These are phyloP conservation scores for Tapirus terrestris DNA, from an alignment of 2,113 vertebrate genomes.

Conservation along the genomic window DNA sequence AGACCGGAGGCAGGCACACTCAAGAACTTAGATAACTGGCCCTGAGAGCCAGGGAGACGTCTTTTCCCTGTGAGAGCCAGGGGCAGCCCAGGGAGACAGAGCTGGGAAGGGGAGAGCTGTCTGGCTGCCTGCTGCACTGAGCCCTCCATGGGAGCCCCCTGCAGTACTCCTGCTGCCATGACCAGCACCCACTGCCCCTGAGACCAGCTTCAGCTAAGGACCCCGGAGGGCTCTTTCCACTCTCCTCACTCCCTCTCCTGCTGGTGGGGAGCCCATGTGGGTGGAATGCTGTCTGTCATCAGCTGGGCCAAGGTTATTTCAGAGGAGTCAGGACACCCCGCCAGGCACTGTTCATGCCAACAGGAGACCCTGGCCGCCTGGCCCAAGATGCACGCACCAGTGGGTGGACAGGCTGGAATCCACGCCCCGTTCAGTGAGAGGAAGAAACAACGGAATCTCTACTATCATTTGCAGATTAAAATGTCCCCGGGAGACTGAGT, in stretches of 20 bases:
- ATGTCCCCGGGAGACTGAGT: no score
- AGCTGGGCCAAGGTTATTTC: no score
- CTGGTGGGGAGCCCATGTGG: no score
- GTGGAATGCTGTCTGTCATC: background rate
- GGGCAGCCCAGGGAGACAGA: background rate
- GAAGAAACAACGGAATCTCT: background rate
- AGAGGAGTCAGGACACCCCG: no score
- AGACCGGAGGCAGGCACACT: background rate
- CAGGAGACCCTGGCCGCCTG: background rate
- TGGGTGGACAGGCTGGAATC: background rate
- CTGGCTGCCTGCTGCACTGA: background rate
- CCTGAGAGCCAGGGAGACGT: background rate
- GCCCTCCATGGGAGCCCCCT: background rate
- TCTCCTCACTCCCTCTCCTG: background rate
- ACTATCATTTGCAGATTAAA: background rate
- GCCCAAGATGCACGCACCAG: background rate
- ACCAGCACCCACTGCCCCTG: background rate
- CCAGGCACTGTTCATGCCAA: background rate
- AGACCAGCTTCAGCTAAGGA: background rate
- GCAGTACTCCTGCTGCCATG: background rate
- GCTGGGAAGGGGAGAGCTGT: background rate
- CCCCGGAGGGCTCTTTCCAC: rapidly evolving
- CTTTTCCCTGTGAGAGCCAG: background rate
- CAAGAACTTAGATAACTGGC: background rate
- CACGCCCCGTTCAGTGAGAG: background rate